Base-by-base conservation (phyloP, 2,888 invertebrate species). In the Gnatocerus cornutus region DNA sequence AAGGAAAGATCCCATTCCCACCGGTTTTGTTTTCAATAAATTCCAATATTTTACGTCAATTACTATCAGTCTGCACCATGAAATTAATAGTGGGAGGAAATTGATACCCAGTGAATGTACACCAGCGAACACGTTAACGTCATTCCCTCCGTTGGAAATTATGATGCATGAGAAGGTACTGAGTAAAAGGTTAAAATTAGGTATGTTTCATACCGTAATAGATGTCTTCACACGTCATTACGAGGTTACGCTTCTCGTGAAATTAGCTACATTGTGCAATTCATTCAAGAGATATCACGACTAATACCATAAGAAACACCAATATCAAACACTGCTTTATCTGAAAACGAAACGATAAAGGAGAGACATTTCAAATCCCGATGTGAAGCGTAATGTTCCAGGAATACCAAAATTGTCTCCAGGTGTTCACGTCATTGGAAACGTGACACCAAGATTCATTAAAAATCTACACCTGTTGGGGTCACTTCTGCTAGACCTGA, bases 141-240 rank as follows among this genome's bases (percentile, higher is more conserved):
- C 53, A 53, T 13, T 6, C 33, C 12, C 55, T 39, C 30, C 6
- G 16, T 30, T 10, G 5, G 16, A 30, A 52, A 55, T 55, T 21
- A 21, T 21, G 21, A 55, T 37, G 37, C 39, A 55, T 55, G 16
- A 16, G 13, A 21, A 33, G 1, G 13, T 39, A 39, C 14, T 55
- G 39, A 55, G 39, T n/a, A 55, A 55, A 55, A 39, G 21, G 37
- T 55, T 55, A 55, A 55, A 55, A 55, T 55, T 55, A 55, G 37
- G 41, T 21, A 55, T 55, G 55, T 39, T 16, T 55, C 39, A 39
- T 8, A 7, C 16, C 16, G n/a, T 14, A 39, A 37, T 39, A 21
- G 21, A 3, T 21, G 2, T 21, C 21, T 50, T 29, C 10, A 29
- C 21, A 29, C 50, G 50, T 50, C 50, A 50, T 50, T 50, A 27